A percentile compares a stretch with the other conserved stretches of the same genome.
Conservation (phyloP, 2,113 vertebrate genomes). For the Saimiri boliviensis region DNA sequence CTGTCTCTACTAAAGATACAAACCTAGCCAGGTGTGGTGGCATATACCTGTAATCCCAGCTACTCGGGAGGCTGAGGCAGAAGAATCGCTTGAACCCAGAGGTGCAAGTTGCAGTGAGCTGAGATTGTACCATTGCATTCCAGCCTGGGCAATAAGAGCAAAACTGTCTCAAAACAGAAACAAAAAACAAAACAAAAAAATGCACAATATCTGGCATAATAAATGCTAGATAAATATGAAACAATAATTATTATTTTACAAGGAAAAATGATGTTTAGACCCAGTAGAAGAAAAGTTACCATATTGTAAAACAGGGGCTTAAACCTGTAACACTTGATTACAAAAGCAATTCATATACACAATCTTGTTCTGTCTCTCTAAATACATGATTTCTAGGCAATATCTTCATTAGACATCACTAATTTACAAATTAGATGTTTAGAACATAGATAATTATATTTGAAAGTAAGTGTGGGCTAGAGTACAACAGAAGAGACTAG, state of each 20-base stretch:
- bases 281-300: neutral
- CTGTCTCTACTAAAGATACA: no score
- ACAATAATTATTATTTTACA: neutral
- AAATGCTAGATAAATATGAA: neutral
- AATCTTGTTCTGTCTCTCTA: neutral
- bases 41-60: no score
- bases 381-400: neutral
- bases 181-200: no score
- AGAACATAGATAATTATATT: neutral
- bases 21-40: no score
- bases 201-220: neutral
- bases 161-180: no score
- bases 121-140: no score
- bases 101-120: no score
- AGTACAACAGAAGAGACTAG: neutral
- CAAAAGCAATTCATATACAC: neutral
- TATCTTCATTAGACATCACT: neutral
- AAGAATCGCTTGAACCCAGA: no score
- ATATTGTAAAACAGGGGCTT: neutral
- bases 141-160: no score
- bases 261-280: neutral
- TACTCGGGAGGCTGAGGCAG: no score
- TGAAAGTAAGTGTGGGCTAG: neutral
- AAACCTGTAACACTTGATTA: neutral
- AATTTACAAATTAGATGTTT: neutral